These are phyloP conservation scores for Drosophila oshimai DNA, from an alignment of 1,140 invertebrate species.

Conservation along the genomic window DNA sequence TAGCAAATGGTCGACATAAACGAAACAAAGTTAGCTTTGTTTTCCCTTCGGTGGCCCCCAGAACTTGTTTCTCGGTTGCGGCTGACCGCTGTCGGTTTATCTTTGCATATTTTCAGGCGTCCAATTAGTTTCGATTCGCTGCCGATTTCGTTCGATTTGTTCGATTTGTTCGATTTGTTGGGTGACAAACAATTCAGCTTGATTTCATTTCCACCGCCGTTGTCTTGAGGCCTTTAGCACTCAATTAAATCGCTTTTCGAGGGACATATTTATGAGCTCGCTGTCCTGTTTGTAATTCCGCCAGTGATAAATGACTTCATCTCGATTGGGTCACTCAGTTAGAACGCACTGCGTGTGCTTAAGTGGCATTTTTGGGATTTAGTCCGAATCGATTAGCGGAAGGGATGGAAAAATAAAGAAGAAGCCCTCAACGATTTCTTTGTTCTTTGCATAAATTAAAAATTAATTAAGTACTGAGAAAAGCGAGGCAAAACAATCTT, in stretches of 20 bases:
- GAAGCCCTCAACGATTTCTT: constrained; percentile 5
- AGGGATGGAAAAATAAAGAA: constrained; percentile 25
- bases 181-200: constrained; percentile 55
- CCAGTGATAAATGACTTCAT: constrained; percentile 58
- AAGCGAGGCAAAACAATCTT: constrained; percentile 17
- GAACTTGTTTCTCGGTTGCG: constrained; percentile 17
- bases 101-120: constrained; percentile 69
- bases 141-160: constrained; percentile 46
- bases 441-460: constrained; percentile 63
- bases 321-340: constrained; percentile 31
- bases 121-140: constrained; percentile 77
- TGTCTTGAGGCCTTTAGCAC: constrained; percentile 56
- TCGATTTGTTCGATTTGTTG: constrained; percentile 11
- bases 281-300: constrained; percentile 40
- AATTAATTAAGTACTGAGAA: constrained; percentile 68
- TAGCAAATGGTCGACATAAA: constrained; percentile 59
- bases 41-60: constrained; percentile 4
- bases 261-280: constrained; percentile 53
- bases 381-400: constrained; percentile 57
- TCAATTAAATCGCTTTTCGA: constrained; percentile 67
- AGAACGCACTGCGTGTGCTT: constrained; percentile 25
- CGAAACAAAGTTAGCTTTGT: constrained; percentile 48
- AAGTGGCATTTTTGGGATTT: constrained; percentile 46
- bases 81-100: constrained; percentile 67
- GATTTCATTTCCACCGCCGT: constrained; percentile 49